These are phyloP conservation scores for Microcebus tavaratra DNA, from an alignment of 2,113 vertebrate species.

Conservation along the genomic window DNA sequence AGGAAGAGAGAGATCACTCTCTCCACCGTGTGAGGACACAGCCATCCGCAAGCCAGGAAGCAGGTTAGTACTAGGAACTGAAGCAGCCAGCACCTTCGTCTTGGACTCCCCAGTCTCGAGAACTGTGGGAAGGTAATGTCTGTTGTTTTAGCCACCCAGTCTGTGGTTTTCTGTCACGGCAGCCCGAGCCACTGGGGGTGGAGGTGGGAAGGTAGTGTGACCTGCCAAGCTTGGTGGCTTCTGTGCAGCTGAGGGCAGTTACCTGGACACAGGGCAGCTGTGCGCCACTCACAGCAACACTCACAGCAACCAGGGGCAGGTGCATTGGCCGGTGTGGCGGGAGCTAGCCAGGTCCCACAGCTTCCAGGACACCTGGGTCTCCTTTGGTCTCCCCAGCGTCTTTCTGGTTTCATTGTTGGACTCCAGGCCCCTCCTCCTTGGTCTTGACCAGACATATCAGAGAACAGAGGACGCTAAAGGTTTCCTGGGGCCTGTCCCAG, in stretches of 20 bases:
- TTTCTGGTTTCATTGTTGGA: background rate
- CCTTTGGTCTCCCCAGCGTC: background rate
- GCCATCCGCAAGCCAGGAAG: background rate
- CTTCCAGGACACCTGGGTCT: accelerated
- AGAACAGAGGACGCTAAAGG: background rate
- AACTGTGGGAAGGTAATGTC: background rate
- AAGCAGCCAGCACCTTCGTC: background rate
- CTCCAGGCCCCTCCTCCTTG: background rate
- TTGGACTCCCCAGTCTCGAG: background rate
- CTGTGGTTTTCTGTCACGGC: background rate
- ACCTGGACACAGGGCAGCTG: background rate
- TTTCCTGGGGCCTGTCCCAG: background rate
- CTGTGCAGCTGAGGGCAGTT: background rate
- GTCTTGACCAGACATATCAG: background rate
- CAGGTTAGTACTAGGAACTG: accelerated
- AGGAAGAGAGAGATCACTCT: background rate
- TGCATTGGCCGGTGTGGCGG: background rate
- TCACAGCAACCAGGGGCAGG: background rate
- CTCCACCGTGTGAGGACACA: accelerated
- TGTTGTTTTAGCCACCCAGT: background rate
- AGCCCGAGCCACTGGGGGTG: background rate
- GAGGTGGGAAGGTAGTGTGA: background rate
- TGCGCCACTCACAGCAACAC: background rate
- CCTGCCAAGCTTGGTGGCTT: background rate
- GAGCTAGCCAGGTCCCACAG: background rate